phyloP scores from a whole-genome alignment of 2,888 invertebrate genomes.

The Sympetrum striolatum region DNA sequence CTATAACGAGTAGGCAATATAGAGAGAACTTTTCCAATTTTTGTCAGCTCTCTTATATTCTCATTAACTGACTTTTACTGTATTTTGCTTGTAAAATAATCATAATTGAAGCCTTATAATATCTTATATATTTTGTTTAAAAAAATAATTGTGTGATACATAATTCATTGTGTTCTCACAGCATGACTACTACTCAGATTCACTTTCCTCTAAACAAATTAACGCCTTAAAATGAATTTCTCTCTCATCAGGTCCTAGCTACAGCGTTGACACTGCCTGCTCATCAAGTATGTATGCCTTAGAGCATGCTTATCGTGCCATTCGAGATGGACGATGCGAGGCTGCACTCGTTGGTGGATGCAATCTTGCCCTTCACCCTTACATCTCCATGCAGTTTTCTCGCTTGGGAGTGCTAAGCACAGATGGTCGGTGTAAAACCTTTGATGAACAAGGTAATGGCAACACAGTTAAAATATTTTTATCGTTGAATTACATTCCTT shows the following conservation, averaged over 20 bases:
- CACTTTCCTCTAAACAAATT: too few species aligned
- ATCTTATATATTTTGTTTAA: too few species aligned
- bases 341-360: conserved; percentile 88
- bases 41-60: too few species aligned
- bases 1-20: too few species aligned
- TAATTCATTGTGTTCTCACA: too few species aligned
- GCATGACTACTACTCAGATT: too few species aligned
- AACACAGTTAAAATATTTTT: not conserved
- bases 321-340: conserved; percentile 83
- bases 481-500: not conserved
- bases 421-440: conserved; percentile 88
- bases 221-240: too few species aligned
- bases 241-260: conserved; percentile 75
- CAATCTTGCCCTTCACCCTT: conserved; percentile 86
- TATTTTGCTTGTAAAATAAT: too few species aligned
- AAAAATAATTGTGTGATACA: too few species aligned
- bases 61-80: too few species aligned
- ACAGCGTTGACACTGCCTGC: conserved; percentile 90
- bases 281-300: conserved; percentile 91
- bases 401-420: conserved; percentile 75
- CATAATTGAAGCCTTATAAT: too few species aligned
- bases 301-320: conserved; percentile 79
- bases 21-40: too few species aligned
- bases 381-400: conserved; percentile 84
- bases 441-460: conserved; percentile 74